Evolutionary conservation across 2,888 invertebrate species (phyloP).

Genomic region (Trichopoda pennipes): DNA sequence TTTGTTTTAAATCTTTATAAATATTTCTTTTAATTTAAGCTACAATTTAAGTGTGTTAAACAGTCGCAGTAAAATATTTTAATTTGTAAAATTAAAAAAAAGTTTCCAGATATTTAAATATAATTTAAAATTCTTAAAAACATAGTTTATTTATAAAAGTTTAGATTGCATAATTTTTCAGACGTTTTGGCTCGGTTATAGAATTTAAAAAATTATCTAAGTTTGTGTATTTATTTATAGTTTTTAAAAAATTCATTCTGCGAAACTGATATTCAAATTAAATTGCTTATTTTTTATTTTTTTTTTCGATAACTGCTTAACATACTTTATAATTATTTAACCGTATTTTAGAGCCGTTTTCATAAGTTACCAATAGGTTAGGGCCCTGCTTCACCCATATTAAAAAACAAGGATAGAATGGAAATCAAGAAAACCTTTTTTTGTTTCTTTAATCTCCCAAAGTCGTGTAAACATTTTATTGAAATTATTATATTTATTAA

Average conservation of each 20-base stretch:
- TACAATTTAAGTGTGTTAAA: not conserved
- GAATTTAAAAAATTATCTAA: not conserved
- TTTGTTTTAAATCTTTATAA: slow-evolving; percentile 1
- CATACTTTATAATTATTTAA: not conserved
- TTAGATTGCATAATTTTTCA: no score
- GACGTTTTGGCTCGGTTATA: no score
- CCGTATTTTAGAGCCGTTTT: no score
- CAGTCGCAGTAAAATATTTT: not conserved
- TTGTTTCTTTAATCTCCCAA: no score
- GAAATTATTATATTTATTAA: no score
- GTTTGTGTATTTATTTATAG: no score
- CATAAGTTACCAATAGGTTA: no score
- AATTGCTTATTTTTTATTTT: not conserved
- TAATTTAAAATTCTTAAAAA: not conserved
- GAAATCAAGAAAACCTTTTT: no score
- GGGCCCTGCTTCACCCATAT: no score
- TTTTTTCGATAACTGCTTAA: slow-evolving; percentile 13
- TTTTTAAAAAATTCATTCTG: not conserved
- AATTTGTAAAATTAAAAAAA: no score
- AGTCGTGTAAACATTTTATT: no score
- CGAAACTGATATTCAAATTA: not conserved
- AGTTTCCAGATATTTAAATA: not conserved
- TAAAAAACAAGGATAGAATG: no score
- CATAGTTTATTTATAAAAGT: not conserved
- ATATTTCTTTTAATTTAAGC: not conserved